phyloP scores from a whole-genome alignment of 2,113 vertebrate genomes.

The Empidonax traillii region DNA sequence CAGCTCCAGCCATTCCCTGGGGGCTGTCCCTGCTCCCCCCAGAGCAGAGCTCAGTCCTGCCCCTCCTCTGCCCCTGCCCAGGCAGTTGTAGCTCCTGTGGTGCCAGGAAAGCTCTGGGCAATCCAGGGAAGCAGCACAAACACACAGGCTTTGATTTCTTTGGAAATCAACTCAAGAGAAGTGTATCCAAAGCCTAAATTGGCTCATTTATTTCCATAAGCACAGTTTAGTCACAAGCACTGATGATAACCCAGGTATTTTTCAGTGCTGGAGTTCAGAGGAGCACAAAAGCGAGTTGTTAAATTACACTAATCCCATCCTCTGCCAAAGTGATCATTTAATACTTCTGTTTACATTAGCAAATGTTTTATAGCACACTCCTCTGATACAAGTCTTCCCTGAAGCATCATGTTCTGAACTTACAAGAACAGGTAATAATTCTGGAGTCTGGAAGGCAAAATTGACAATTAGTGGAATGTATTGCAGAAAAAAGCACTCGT shows the following conservation, averaged over 20 bases:
- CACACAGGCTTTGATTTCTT: background rate
- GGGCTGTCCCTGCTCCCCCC: background rate
- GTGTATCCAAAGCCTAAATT: background rate
- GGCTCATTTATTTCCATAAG: background rate
- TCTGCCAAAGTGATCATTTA: background rate
- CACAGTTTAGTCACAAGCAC: background rate
- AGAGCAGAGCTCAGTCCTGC: background rate
- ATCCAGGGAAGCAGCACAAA: background rate
- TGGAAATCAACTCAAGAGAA: background rate
- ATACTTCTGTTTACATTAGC: background rate
- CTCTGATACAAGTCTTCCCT: background rate
- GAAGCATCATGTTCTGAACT: background rate
- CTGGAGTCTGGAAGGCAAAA: background rate
- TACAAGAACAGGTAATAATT: background rate
- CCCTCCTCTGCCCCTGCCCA: background rate
- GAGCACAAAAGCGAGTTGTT: constrained; percentile 1
- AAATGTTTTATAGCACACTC: background rate
- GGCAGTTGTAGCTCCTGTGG: background rate
- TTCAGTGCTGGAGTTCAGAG: background rate
- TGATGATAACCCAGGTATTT: background rate
- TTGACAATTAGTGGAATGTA: background rate
- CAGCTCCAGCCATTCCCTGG: background rate
- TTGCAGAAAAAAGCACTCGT: background rate
- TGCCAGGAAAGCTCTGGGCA: background rate
- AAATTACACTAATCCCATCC: constrained; percentile 21